Evolutionary conservation across 2,797 vertebrate species (phyloP), one percentile per base, ranked within the genome.

Genomic region (Cossypha heuglini): DNA sequence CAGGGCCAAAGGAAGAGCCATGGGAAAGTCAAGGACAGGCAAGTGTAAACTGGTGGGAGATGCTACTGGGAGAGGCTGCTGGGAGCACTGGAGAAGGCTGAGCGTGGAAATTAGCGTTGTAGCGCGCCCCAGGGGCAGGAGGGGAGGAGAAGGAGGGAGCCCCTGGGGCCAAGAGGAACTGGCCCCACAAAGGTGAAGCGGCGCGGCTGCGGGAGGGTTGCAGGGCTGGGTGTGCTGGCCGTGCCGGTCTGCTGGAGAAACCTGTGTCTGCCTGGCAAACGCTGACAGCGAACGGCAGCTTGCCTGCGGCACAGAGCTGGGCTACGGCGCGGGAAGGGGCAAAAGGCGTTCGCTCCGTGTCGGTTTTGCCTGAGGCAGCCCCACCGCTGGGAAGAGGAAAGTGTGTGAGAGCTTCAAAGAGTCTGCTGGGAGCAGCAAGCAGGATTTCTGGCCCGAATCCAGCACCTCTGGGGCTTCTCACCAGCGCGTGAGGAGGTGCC

Each of bases 341-440:
- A 86, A 76, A 73, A 82, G 59, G 43, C 63, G 3, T 75, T 66
- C 54, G 55, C 54, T 94, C 31, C 26, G 3, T 10, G 3, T 24
- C 38, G 35, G 58, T 67, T 64, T 93, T 81, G 81, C 90, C 74
- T 78, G 61, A 12, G 5, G 86, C 89, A 84, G 54, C 43, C 62
- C 42, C 3, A 7, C 26, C 0, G 0, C 37, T 69, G 49, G 29
- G 49, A 78, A 72, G 31, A 78, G 61, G 48, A 21, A 71, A 71
- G 46, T 1, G 0, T 13, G 10, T 33, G 38, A 75, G 69, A 67
- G 66, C 54, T 92, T 93, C 81, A 77, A 84, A 93, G 93, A 88
- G 31, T 73, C 80, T 61, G 17, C 49, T 3, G 11, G 62, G 62
- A 92, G 74, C 42, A 17, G 69, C 6, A 1, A 29, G 7, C 0